Evolutionary conservation across 2,113 vertebrate genomes (phyloP), one percentile per base, ranked within the genome.

Genomic region (Malurus elegans): DNA sequence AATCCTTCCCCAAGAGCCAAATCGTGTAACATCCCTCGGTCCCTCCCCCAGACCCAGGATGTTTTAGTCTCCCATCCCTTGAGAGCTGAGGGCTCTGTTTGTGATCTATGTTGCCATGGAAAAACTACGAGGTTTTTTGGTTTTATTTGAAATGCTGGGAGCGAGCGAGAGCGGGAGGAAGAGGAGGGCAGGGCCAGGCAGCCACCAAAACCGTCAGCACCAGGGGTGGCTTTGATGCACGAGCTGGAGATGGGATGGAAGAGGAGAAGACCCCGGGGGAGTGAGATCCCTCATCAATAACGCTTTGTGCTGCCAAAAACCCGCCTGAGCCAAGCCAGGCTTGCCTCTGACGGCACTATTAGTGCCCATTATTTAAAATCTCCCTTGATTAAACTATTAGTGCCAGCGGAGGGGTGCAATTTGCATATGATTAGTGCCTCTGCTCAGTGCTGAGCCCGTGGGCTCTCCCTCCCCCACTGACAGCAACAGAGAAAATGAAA

Each of bases 321-420:
- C 4, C 31, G 4, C 29, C 20, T 0, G 1, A 88, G 73, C 78
- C 54, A 56, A 66, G 31, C 42, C 90, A 81, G 64, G 34, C 73
- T 74, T 71, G 86, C 79, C 82, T 89, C 75, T 82, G 80, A 82
- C 4, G 6, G 69, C 56, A 42, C 60, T 78, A 48, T 90, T 92
- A 83, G 44, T 96, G 92, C 81, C 79, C 76, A 51, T 84, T 95
- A 93, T 92, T 95, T 86, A 92, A 95, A 92, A 93, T 79, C 79
- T 91, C 92, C 88, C 79, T 84, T 97, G 94, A 93, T 94, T 94
- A 94, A 95, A 88, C 83, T 79, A 79, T 95, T 95, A 95, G 90
- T 92, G 96, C 84, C 82, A 94, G 60, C 4, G 2, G 58, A 95
- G 87, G 85, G 92, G 50, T 72, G 73, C 82, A 95, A 95, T 96